Conservation (phyloP, 2,113 vertebrate genomes). For the Emydocephalus ijimae region DNA sequence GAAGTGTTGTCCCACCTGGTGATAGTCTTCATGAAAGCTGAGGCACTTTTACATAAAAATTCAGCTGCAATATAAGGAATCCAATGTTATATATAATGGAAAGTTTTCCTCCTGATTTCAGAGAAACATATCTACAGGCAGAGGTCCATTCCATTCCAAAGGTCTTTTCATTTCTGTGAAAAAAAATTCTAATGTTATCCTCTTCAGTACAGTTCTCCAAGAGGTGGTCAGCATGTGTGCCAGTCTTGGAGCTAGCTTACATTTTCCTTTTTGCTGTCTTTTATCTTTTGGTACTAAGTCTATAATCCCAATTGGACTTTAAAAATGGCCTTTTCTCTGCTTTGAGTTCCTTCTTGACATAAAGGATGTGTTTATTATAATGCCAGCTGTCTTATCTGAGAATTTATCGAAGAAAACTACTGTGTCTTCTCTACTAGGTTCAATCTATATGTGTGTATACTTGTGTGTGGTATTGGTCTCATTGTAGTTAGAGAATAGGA, state of each 20-base stretch:
- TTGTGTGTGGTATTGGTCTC: not conserved
- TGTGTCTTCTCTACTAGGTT: not conserved
- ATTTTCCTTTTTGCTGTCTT: not conserved
- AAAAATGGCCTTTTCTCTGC: not conserved
- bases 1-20: not conserved
- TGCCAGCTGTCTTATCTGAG: not conserved
- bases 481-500: not conserved
- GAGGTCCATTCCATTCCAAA: not conserved
- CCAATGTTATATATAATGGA: not conserved
- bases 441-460: not conserved
- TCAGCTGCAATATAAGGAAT: not conserved
- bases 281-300: not conserved
- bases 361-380: not conserved
- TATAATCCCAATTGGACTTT: not conserved
- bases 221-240: not conserved
- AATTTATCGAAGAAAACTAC: not conserved
- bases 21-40: not conserved
- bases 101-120: not conserved
- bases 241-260: not conserved
- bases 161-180: not conserved
- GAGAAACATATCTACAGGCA: not conserved
- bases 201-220: not conserved
- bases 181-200: not conserved
- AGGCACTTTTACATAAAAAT: not conserved
- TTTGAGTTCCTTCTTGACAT: not conserved